Percentiles rank a stretch among this genome's conserved stretches.
phyloP scores from a whole-genome alignment of 2,888 invertebrate genomes.

The Pilophorus perplexus region DNA sequence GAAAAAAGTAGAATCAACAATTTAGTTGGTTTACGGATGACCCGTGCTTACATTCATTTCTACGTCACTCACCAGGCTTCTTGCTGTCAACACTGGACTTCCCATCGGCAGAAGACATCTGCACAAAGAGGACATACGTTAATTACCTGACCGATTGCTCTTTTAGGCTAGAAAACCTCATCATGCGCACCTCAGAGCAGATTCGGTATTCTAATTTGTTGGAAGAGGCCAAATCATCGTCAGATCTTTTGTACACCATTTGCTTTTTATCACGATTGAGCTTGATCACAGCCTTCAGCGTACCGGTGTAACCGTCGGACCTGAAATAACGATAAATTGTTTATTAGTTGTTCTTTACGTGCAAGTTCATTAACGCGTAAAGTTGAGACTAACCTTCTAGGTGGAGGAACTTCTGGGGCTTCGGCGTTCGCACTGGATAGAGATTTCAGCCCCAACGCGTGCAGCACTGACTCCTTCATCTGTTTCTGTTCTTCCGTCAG shows the following conservation, averaged over 20 bases:
- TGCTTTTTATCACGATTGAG: slow-evolving; percentile 63
- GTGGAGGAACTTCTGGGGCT: slow-evolving; percentile 42
- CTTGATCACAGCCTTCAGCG: slow-evolving; percentile 80
- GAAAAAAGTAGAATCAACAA: neutral
- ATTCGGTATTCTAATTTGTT: slow-evolving; percentile 48
- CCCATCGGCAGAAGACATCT: neutral
- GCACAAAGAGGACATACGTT: too few relatives aligned
- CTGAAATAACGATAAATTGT: neutral
- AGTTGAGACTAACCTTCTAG: slow-evolving; percentile 38
- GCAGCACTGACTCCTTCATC: slow-evolving; percentile 70
- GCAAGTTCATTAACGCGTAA: too few relatives aligned
- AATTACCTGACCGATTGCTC: too few relatives aligned
- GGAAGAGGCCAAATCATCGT: slow-evolving; percentile 46
- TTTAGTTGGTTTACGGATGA: neutral
- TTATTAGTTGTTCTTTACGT: too few relatives aligned
- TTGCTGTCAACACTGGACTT: neutral
- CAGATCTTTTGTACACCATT: slow-evolving; percentile 52
- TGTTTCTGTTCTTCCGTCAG: slow-evolving; percentile 63
- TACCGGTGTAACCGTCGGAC: slow-evolving; percentile 68
- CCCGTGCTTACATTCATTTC: too few relatives aligned
- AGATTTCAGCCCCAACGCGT: slow-evolving; percentile 71
- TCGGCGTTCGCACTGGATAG: slow-evolving; percentile 55
- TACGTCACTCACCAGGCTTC: too few relatives aligned
- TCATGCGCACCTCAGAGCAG: slow-evolving; percentile 47
- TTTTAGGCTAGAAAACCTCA: too few relatives aligned